Evolutionary conservation across 2,113 vertebrate species (phyloP), one percentile per base, ranked within the genome.

Genomic region (Scomber japonicus): DNA sequence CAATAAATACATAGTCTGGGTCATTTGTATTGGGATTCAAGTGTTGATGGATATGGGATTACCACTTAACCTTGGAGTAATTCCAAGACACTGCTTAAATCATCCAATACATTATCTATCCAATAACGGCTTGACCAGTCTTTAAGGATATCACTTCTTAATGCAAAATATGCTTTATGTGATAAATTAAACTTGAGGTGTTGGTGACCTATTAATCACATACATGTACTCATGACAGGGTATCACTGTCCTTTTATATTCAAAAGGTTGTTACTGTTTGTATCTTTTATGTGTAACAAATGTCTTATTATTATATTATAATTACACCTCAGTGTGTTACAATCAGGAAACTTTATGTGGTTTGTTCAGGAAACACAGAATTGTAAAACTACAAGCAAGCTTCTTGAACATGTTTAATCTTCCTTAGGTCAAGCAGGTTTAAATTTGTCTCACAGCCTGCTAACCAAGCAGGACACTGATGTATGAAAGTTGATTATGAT

Each of bases 51-150:
- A 95, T 94, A 91, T 90, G 86, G 91, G 89, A 93, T 94, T 89
- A 88, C 86, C 93, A 94, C 94, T 95, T 95, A 95, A 94, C 94
- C 94, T 94, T 94, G 94, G 89, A 91, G 82, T 85, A 82, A 90
- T 91, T 94, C 92, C 92, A 94, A 92, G 90, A 82, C 82, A 78
- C 73, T 49, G 35, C 69, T 90, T 92, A 82, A 93, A 91, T 91
- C 88, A 82, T 89, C 80, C 68, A 78, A 86, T 89, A 69, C 84
- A 88, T 93, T 86, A 81, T 80, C 86, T 83, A 71, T 90, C 86
- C 85, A 78, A 78, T 91, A 91, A 91, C 77, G 70, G 71, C 82
- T 85, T 91, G 92, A 93, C 88, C 92, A 87, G 74, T 89, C 87
- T 91, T 94, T 90, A 86, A 87, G 88, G 88, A 91, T 74, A 88